phyloP scores from a whole-genome alignment of 2,797 vertebrate species.

The Sorex maritimensis region DNA sequence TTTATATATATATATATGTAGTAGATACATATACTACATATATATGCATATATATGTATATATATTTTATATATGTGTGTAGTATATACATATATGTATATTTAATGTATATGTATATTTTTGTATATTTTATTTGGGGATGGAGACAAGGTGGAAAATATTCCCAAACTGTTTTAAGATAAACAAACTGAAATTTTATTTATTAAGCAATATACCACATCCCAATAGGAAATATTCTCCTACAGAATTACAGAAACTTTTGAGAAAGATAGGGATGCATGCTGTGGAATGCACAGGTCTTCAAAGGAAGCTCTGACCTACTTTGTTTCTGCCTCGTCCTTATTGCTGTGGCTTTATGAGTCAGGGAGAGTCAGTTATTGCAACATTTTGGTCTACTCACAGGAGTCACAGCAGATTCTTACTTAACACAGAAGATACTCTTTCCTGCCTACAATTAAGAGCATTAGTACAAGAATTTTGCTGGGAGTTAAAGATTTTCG shows the following conservation, averaged over 20 bases:
- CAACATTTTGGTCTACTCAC: neutral
- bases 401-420: neutral
- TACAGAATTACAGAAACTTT: slow-evolving; percentile 82
- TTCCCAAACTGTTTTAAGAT: slow-evolving; percentile 62
- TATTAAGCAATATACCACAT: slow-evolving; percentile 81
- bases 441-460: neutral
- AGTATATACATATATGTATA: too few relatives aligned
- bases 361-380: accelerated
- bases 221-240: slow-evolving; percentile 79
- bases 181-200: slow-evolving; percentile 75
- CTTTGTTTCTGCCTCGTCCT: slow-evolving; percentile 75
- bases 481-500: slow-evolving; percentile 2
- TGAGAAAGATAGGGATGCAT: slow-evolving; percentile 64
- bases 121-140: slow-evolving; percentile 19
- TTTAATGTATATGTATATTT: too few relatives aligned
- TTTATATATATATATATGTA: too few relatives aligned
- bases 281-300: slow-evolving; percentile 70
- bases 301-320: slow-evolving; percentile 84
- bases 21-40: too few relatives aligned
- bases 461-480: neutral
- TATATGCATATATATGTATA: too few relatives aligned
- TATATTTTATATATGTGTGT: too few relatives aligned
- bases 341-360: neutral
- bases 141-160: accelerated
- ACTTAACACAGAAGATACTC: neutral